phyloP scores from a whole-genome alignment of 2,888 invertebrate species.

The Cheilosia variabilis region DNA sequence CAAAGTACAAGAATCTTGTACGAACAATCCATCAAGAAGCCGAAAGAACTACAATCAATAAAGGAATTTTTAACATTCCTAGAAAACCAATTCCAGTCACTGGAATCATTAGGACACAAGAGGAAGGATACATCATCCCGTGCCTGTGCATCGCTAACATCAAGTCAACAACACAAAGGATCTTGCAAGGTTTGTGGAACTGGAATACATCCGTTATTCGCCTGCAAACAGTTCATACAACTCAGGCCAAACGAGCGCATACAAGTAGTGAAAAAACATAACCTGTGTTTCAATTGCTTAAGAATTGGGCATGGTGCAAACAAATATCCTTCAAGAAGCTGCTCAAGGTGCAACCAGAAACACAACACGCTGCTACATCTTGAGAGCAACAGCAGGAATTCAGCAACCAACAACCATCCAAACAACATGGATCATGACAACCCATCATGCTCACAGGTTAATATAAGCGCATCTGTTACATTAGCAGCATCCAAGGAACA shows the following conservation, averaged over 20 bases:
- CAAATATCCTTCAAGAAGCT: conserved; percentile 24
- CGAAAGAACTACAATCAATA: too few relatives aligned
- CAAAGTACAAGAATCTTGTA: conserved; percentile 2
- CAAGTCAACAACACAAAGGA: not conserved
- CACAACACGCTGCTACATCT: not conserved
- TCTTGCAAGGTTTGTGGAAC: conserved; percentile 11
- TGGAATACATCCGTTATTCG: too few relatives aligned
- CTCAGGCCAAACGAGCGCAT: conserved; percentile 1
- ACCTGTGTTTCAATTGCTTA: conserved; percentile 14
- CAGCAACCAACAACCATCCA: too few relatives aligned
- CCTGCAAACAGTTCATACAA: conserved; percentile 14
- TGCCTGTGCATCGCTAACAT: not conserved
- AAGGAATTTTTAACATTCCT: conserved; percentile 15
- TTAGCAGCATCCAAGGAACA: not conserved
- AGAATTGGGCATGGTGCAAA: conserved; percentile 16
- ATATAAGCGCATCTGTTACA: too few relatives aligned
- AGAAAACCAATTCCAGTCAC: conserved; percentile 25
- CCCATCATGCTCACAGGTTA: too few relatives aligned
- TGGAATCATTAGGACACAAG: conserved; percentile 12
- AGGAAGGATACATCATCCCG: conserved; percentile 3
- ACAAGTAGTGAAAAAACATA: conserved; percentile 17
- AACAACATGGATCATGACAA: not conserved
- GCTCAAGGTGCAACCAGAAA: conserved; percentile 12
- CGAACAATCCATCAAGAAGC: conserved; percentile 10
- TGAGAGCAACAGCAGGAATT: too few relatives aligned